Evolutionary conservation across 2,888 invertebrate genomes (phyloP).

Genomic region (Aromia moschata): DNA sequence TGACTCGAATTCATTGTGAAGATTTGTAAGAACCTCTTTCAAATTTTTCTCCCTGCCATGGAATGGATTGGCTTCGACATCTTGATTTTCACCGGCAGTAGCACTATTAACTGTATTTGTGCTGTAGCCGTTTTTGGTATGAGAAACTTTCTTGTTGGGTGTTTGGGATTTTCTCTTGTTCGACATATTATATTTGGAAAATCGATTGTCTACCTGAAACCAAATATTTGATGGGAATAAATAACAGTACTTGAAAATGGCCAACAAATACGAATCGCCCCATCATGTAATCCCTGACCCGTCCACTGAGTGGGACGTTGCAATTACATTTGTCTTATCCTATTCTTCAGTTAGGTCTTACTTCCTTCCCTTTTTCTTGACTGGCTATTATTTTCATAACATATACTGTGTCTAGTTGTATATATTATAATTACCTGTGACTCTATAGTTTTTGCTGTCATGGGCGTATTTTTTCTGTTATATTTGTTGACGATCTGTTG

Average conservation of each 20-base stretch:
- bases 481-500: conserved; percentile 55
- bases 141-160: neutral
- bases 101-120: neutral
- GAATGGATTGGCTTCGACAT: conserved; percentile 26
- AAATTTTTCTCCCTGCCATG: conserved; percentile 55
- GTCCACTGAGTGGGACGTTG: too few species aligned
- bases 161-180: neutral
- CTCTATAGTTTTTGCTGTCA: conserved; percentile 6
- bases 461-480: conserved; percentile 17
- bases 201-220: conserved; percentile 13
- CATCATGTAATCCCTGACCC: too few species aligned
- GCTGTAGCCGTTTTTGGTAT: conserved; percentile 12
- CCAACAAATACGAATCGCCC: too few species aligned
- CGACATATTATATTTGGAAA: neutral
- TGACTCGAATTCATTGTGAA: conserved; percentile 59
- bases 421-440: neutral
- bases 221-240: too few species aligned
- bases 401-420: too few species aligned
- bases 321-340: too few species aligned
- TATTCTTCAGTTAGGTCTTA: too few species aligned
- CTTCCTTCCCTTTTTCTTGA: too few species aligned
- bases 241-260: too few species aligned
- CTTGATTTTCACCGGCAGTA: neutral
- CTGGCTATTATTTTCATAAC: too few species aligned
- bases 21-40: conserved; percentile 58